Conservation (phyloP, 2,797 vertebrate species). For the Thunnus albacares region DNA sequence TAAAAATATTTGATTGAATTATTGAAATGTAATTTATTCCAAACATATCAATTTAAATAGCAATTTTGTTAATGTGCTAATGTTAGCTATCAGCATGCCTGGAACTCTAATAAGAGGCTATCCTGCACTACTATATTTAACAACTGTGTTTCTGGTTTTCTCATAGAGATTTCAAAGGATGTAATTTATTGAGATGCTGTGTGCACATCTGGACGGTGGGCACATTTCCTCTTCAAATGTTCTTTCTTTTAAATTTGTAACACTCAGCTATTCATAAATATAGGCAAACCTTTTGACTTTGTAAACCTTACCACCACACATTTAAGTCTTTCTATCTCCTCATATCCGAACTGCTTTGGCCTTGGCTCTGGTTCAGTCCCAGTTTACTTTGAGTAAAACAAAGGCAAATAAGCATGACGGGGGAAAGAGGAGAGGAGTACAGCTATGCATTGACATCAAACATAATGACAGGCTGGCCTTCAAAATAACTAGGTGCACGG, state of each 20-base stretch:
- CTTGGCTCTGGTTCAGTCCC: constrained; percentile 27
- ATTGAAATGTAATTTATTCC: constrained; percentile 15
- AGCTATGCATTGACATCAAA: constrained; percentile 62
- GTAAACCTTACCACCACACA: constrained; percentile 1
- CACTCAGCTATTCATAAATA: constrained; percentile 25
- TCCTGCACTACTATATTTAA: constrained; percentile 58
- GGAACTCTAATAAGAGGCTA: constrained; percentile 20
- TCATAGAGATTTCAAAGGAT: constrained; percentile 55
- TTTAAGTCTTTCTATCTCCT: constrained; percentile 18
- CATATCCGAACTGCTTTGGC: constrained; percentile 32
- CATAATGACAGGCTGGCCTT: constrained; percentile 76
- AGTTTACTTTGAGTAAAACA: constrained; percentile 62
- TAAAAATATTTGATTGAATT: not conserved
- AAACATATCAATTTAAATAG: not conserved
- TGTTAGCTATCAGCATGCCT: not conserved
- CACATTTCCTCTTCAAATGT: constrained; percentile 38
- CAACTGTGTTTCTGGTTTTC: constrained; percentile 55
- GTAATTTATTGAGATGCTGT: constrained; percentile 61
- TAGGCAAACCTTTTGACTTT: constrained; percentile 29
- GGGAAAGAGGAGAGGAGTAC: constrained; percentile 39
- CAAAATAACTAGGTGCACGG: constrained; percentile 74
- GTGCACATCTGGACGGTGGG: constrained; percentile 46
- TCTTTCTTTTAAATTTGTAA: constrained; percentile 44
- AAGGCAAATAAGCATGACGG: constrained; percentile 67
- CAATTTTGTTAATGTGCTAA: too few relatives aligned